These are phyloP conservation scores for Nineta flava DNA, from an alignment of 2,888 invertebrate genomes.

Conservation along the genomic window DNA sequence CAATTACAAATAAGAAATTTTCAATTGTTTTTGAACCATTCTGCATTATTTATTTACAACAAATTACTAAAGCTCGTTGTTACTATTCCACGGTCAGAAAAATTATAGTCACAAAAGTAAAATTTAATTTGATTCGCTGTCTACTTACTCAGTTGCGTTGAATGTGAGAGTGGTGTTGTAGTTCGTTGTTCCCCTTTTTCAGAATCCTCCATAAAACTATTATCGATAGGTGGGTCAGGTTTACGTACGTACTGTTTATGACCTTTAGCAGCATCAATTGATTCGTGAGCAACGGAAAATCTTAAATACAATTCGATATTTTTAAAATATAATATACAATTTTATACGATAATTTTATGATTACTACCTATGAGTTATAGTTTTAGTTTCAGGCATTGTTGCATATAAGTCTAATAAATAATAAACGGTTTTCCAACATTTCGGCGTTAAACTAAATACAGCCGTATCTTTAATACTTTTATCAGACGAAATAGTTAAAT, in stretches of 20 bases:
- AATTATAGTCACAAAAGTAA: not conserved
- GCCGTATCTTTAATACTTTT: constrained; percentile 26
- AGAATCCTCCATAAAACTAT: constrained; percentile 37
- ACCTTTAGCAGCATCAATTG: constrained; percentile 44
- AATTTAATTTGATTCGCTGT: too few relatives aligned
- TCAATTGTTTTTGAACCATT: too few relatives aligned
- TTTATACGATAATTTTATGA: not conserved
- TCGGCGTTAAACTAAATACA: constrained; percentile 37
- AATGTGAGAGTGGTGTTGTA: constrained; percentile 18
- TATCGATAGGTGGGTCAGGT: constrained; percentile 37
- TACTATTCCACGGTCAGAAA: too few relatives aligned
- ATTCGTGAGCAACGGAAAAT: constrained; percentile 51
- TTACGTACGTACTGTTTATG: constrained; percentile 45
- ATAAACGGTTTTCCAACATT: constrained; percentile 91
- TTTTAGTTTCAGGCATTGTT: constrained; percentile 88
- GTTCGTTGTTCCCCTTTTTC: constrained; percentile 31
- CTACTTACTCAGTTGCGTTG: constrained; percentile 26
- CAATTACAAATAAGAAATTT: too few relatives aligned
- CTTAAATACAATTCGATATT: constrained; percentile 20
- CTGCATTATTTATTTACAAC: too few relatives aligned
- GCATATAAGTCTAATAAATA: constrained; percentile 84
- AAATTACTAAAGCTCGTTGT: too few relatives aligned
- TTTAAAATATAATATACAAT: not conserved
- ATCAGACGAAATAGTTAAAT: constrained; percentile 32
- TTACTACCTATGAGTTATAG: constrained; percentile 58